Percentiles rank a stretch among this genome's conserved stretches.
Evolutionary conservation across 2,113 vertebrate genomes (phyloP).

Genomic region (Lophotis ruficrista): DNA sequence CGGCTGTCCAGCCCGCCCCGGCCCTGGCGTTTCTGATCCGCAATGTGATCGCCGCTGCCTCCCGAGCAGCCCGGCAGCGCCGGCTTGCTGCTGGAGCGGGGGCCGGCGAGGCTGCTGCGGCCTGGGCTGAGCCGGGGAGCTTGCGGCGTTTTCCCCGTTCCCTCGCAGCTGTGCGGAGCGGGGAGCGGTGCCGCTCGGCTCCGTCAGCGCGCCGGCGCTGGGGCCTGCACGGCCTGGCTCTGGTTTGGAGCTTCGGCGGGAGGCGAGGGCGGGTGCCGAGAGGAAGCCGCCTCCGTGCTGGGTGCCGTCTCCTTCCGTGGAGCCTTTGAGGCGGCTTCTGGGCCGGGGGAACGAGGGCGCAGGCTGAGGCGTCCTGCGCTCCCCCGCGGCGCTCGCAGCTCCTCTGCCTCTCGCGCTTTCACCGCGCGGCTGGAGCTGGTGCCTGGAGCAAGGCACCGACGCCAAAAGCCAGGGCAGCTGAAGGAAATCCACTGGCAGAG

Average conservation of each 20-base stretch:
- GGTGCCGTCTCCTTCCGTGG: background rate
- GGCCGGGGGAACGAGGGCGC: rapidly evolving
- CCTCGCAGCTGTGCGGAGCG: background rate
- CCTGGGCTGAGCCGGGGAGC: background rate
- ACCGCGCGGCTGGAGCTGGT: background rate
- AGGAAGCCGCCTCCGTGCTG: background rate
- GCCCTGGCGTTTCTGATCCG: background rate
- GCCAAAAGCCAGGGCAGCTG: background rate
- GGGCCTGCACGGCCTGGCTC: too few relatives aligned
- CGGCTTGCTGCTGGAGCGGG: background rate
- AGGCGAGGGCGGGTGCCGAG: background rate
- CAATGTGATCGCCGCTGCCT: background rate
- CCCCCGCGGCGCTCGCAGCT: background rate
- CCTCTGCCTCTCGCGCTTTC: background rate
- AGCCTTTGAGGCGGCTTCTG: background rate
- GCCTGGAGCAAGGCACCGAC: background rate
- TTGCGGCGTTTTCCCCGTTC: rapidly evolving
- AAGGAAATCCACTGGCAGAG: rapidly evolving
- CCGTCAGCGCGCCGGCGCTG: background rate
- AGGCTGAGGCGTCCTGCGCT: background rate
- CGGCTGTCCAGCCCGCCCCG: background rate
- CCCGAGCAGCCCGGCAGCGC: background rate
- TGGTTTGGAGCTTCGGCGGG: background rate
- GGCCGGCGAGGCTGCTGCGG: background rate
- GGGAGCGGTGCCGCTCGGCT: too few relatives aligned